A percentile compares a stretch with the other conserved stretches of the same genome.
Evolutionary conservation across 2,888 invertebrate species (phyloP).

Genomic region (Xestia xanthographa): DNA sequence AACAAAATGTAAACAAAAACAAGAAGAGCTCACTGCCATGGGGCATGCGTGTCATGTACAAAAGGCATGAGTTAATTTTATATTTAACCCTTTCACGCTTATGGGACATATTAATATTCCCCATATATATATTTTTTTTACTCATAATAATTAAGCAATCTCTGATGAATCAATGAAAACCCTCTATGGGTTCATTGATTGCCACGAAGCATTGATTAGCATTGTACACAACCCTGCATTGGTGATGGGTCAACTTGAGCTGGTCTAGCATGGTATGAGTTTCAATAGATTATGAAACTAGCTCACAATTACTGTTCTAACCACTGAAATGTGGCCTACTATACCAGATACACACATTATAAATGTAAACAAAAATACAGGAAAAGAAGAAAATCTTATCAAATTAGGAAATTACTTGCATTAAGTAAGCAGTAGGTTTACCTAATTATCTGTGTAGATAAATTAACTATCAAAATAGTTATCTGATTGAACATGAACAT

Average conservation of each 20-base stretch:
- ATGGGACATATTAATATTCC: too few species aligned
- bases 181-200: not conserved
- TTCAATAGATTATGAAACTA: not conserved
- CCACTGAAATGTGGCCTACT: not conserved
- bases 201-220: too few species aligned
- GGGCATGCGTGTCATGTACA: not conserved
- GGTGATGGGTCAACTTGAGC: not conserved
- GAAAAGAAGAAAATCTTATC: constrained; percentile 6
- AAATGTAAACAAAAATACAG: not conserved
- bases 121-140: too few species aligned
- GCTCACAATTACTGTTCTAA: not conserved
- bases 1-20: not conserved
- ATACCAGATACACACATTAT: not conserved
- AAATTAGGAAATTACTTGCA: not conserved
- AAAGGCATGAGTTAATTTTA: too few species aligned
- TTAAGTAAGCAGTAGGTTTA: constrained; percentile 1
- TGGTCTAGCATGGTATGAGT: not conserved
- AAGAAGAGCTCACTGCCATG: not conserved
- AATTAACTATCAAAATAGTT: not conserved
- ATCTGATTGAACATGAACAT: not conserved
- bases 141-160: not conserved
- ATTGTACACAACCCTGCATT: not conserved
- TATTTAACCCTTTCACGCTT: too few species aligned
- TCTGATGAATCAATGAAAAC: not conserved
- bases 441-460: not conserved